Base-by-base conservation (phyloP, 1,140 invertebrate species). In the Mycetomoellerius zeteki region DNA sequence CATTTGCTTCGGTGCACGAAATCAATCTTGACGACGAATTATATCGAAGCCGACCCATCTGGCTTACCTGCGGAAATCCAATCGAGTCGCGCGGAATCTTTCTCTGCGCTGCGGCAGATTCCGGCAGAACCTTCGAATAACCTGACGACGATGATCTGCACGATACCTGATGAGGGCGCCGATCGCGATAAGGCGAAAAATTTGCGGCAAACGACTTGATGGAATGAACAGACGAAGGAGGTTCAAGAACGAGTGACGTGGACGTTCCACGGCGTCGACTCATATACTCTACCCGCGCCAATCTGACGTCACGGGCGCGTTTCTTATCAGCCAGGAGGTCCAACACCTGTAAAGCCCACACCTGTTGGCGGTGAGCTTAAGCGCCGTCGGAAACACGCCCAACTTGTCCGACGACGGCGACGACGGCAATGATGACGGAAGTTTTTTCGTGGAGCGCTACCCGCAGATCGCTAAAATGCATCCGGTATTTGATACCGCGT, bases 191-290 rank as follows among this genome's bases (percentile, higher is more conserved):
- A 21, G n/a, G 30, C 30, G 27, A 73, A 86, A 90, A 81, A 84
- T 50, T 75, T 67, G 8, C 21, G 65, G 33, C 52, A 50, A 78
- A 86, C 50, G 56, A 90, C 85, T 77, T 86, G 82, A 52, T 86
- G 75, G 88, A 89, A 90, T 90, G 91, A 91, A 90, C 91, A 90
- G 92, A 93, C 87, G 90, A 60, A 88, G 85, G 86, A 89, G 90
- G 94, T 92, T 90, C 90, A 93, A 94, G 92, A 94, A 94, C 92
- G 91, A 95, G 93, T 95, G 94, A 95, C 94, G 94, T 95, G 94
- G 93, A 94, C 87, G 90, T 90, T 87, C 91, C 91, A 89, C 85
- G 60, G 92, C 92, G 85, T 91, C 92, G 92, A 92, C 93, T 95
- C 93, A 95, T 95, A 95, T 95, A 95, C 94, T 91, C 94, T 93